phyloP scores from a whole-genome alignment of 2,888 invertebrate species.

The Gymnosoma rotundatum region DNA sequence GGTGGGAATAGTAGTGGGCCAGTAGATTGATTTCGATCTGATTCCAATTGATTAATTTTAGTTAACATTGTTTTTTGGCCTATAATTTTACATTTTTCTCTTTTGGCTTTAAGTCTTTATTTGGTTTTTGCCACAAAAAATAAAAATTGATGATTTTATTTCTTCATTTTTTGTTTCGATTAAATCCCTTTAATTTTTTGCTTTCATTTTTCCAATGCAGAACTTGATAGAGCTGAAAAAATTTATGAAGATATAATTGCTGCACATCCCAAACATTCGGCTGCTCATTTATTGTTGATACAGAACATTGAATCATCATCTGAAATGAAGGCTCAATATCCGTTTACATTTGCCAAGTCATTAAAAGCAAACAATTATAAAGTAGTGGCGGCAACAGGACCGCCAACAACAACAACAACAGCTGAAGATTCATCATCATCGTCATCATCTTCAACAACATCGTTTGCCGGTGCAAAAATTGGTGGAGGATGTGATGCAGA shows the following conservation, averaged over 20 bases:
- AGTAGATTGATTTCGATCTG: constrained; percentile 61
- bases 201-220: constrained; percentile 80
- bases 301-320: constrained; percentile 86
- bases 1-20: constrained; percentile 19
- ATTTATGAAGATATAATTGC: constrained; percentile 89
- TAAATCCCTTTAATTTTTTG: constrained; percentile 17
- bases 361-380: constrained; percentile 78
- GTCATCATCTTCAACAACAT: constrained; percentile 70
- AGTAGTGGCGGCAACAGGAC: constrained; percentile 70
- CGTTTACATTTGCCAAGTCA: constrained; percentile 82
- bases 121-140: constrained; percentile 13
- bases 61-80: constrained; percentile 56
- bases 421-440: constrained; percentile 36
- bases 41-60: constrained; percentile 52
- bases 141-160: constrained; percentile 15
- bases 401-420: constrained; percentile 59
- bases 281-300: constrained; percentile 90
- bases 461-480: constrained; percentile 26
- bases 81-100: constrained; percentile 44
- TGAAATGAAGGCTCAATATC: constrained; percentile 81
- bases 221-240: constrained; percentile 86
- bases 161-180: background rate
- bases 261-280: constrained; percentile 89
- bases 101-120: background rate
- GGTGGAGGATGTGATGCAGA: constrained; percentile 49